Evolutionary conservation across 2,113 vertebrate genomes (phyloP), one percentile per base, ranked within the genome.

Genomic region (Sisor rabdophorus): DNA sequence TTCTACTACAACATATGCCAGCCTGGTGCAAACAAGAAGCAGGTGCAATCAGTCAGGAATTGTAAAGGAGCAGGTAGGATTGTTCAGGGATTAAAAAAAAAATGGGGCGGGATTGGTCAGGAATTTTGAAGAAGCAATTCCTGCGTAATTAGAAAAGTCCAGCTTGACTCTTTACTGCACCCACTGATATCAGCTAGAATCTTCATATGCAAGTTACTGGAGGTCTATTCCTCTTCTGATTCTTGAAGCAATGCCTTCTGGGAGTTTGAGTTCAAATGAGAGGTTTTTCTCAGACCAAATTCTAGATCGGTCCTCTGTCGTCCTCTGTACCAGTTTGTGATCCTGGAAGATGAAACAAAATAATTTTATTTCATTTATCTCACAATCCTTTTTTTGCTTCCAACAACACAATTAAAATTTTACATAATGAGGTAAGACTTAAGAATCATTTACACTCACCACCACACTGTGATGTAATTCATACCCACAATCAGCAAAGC

Each of bases 171-270:
- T 22, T 32, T 56, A 19, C 15, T 70, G 17, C 20, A 17, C 19
- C 32, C 4, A 60, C 20, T 56, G 28, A 55, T 60, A 17, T 69
- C 20, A 72, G 15, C 7, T 53, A 22, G 53, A 40, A n/a, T 60
- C 54, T 52, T 52, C 11, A 32, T 2, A 61, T 17, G 70, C 69
- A 36, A 28, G 40, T 73, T 48, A 47, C 16, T 22, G 61, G 15
- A n/a, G 61, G 47, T 19, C 85, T 85, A 91, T 19, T 93, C 92
- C 82, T 92, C 91, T n/a, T 93, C 92, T 0, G 91, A 91, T 19
- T 89, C 89, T 54, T 89, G 86, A 0, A 93, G 91, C 80, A 93
- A 82, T 73, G 89, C 88, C 79, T 92, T 92, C 58, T 92, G 86
- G 11, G 89, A 87, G 64, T 55, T 86, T 2, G 72, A 50, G 9